Conservation (phyloP, 1,140 invertebrate species). For the Proales similis region DNA sequence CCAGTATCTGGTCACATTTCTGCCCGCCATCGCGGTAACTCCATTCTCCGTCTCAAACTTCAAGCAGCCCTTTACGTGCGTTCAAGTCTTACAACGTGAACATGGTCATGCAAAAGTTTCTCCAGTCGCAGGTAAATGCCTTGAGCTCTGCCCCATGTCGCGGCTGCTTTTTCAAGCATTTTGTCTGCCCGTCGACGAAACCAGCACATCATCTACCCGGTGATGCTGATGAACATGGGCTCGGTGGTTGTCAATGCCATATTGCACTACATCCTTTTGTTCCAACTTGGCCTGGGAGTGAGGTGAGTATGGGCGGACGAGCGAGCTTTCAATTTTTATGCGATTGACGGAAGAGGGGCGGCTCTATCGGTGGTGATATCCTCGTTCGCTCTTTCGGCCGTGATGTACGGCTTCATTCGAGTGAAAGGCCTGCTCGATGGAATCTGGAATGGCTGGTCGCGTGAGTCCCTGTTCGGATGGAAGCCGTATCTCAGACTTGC, state of each 20-base stretch:
- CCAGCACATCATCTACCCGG: constrained; percentile 30
- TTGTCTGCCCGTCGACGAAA: neutral
- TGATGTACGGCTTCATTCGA: constrained; percentile 19
- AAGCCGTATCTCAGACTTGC: constrained; percentile 19
- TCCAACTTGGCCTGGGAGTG: constrained; percentile 25
- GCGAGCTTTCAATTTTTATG: neutral
- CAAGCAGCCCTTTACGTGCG: neutral
- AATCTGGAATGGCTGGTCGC: constrained; percentile 34
- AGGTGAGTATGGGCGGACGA: neutral
- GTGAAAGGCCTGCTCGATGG: constrained; percentile 6
- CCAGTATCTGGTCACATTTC: constrained; percentile 13
- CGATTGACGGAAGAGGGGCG: constrained; percentile 3
- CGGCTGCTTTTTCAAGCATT: neutral
- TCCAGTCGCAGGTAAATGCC: constrained; percentile 25
- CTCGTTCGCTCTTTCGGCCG: neutral
- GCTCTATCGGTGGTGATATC: constrained; percentile 27
- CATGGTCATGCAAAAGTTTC: constrained; percentile 13
- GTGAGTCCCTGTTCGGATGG: constrained; percentile 28
- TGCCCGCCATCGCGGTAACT: constrained; percentile 10
- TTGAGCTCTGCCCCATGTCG: neutral
- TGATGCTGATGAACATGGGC: constrained; percentile 19
- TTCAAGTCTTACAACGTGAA: constrained; percentile 21
- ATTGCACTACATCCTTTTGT: constrained; percentile 11
- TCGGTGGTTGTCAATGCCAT: neutral
- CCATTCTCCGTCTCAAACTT: neutral